phyloP scores from a whole-genome alignment of 2,888 invertebrate species.

The Isotomurus palustris region DNA sequence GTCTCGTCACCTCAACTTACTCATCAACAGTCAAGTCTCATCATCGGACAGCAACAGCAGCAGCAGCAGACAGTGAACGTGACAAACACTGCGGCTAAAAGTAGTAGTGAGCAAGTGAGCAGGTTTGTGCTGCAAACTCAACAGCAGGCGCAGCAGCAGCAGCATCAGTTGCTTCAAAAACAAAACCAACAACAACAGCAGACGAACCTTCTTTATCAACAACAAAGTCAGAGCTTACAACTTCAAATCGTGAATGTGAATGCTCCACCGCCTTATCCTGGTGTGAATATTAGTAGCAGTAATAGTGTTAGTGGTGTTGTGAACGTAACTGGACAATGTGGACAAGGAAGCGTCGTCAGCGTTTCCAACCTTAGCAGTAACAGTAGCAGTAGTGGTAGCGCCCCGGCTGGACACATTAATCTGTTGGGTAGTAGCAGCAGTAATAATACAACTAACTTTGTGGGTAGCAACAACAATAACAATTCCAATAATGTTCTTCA shows the following conservation, averaged over 20 bases:
- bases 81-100: slow-evolving; percentile 4
- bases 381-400: background rate
- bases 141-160: background rate
- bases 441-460: slow-evolving; percentile 19
- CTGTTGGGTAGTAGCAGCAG: too few species aligned
- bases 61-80: slow-evolving; percentile 3
- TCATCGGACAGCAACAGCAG: slow-evolving; percentile 1
- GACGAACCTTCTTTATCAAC: slow-evolving; percentile 30
- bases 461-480: slow-evolving; percentile 11
- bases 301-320: slow-evolving; percentile 17
- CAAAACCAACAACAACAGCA: slow-evolving; percentile 31
- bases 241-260: slow-evolving; percentile 38
- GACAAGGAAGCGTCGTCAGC: background rate
- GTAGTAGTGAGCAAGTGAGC: slow-evolving; percentile 23
- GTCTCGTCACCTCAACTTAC: slow-evolving; percentile 3
- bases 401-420: too few species aligned
- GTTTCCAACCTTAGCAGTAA: background rate
- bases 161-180: slow-evolving; percentile 3
- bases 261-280: slow-evolving; percentile 43
- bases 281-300: slow-evolving; percentile 36
- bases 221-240: slow-evolving; percentile 44
- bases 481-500: slow-evolving; percentile 1
- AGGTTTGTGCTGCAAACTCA: slow-evolving; percentile 7
- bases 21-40: background rate
- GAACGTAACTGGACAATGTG: too few species aligned